phyloP scores from a whole-genome alignment of 2,797 vertebrate genomes.

The Cossypha niveicapilla region DNA sequence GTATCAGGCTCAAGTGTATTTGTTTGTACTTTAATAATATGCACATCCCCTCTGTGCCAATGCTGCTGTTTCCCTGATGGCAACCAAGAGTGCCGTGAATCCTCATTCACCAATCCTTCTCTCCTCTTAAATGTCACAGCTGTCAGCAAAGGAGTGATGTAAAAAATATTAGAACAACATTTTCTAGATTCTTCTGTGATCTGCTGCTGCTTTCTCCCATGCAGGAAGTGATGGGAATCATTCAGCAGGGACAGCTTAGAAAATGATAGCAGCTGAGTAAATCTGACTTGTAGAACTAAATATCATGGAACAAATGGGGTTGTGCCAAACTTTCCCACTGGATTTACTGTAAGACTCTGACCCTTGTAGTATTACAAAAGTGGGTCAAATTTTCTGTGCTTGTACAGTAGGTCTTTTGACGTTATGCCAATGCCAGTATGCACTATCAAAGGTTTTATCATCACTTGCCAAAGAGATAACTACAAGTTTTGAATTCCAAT shows the following conservation, averaged over 20 bases:
- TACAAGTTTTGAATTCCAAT: constrained; percentile 64
- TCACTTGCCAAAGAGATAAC: constrained; percentile 56
- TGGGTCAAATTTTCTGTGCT: constrained; percentile 60
- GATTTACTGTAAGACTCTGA: constrained; percentile 69
- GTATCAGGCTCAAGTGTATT: neutral
- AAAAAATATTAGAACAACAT: constrained; percentile 56
- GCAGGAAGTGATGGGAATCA: constrained; percentile 32
- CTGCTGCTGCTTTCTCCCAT: constrained; percentile 21
- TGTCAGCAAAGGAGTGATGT: constrained; percentile 48
- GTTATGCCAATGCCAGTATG: constrained; percentile 48
- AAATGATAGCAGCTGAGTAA: constrained; percentile 56
- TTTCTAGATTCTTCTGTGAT: constrained; percentile 64
- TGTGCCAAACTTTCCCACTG: constrained; percentile 53
- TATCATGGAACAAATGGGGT: constrained; percentile 62
- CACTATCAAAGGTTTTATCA: constrained; percentile 55
- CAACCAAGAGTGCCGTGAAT: neutral
- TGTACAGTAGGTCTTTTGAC: constrained; percentile 58
- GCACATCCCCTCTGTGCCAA: neutral
- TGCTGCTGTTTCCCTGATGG: constrained; percentile 2
- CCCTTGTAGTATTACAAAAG: constrained; percentile 59
- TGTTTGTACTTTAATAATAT: constrained; percentile 38
- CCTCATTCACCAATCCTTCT: constrained; percentile 10
- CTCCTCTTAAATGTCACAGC: constrained; percentile 58
- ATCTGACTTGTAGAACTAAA: constrained; percentile 62
- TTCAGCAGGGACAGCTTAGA: constrained; percentile 47